Conservation (phyloP, 1,140 invertebrate species). For the Steinernema khuongi region DNA sequence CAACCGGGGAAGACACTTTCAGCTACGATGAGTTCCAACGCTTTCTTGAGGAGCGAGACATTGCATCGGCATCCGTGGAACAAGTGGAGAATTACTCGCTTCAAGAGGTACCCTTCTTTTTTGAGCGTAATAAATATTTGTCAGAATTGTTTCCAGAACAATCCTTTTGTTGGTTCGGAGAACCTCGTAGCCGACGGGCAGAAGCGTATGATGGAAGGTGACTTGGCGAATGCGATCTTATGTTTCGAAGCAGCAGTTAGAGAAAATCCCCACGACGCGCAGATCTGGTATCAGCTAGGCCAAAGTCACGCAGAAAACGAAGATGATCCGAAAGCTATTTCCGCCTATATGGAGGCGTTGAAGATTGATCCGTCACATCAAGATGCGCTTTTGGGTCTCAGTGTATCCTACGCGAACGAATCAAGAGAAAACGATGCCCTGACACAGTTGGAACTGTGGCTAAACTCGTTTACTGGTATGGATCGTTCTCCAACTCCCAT, state of each 20-base stretch:
- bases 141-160: conserved; percentile 17
- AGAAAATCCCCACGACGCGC: conserved; percentile 71
- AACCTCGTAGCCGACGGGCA: conserved; percentile 23
- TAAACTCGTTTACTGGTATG: conserved; percentile 36
- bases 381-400: conserved; percentile 78
- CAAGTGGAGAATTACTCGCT: neutral
- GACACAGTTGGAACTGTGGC: conserved; percentile 48
- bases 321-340: conserved; percentile 76
- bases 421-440: conserved; percentile 58
- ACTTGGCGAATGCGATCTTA: conserved; percentile 71
- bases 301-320: conserved; percentile 88
- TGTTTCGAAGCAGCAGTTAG: conserved; percentile 92
- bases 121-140: neutral
- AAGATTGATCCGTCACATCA: conserved; percentile 75
- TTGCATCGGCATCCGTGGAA: neutral
- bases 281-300: conserved; percentile 65
- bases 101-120: neutral
- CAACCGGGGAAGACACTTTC: neutral
- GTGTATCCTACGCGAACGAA: conserved; percentile 93
- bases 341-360: conserved; percentile 78
- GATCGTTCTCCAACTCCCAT: conserved; percentile 18
- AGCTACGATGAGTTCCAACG: conserved; percentile 6
- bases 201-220: conserved; percentile 28
- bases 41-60: neutral
- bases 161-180: conserved; percentile 20